Conservation (phyloP, 2,888 invertebrate genomes). For the Drosophila mimetica region DNA sequence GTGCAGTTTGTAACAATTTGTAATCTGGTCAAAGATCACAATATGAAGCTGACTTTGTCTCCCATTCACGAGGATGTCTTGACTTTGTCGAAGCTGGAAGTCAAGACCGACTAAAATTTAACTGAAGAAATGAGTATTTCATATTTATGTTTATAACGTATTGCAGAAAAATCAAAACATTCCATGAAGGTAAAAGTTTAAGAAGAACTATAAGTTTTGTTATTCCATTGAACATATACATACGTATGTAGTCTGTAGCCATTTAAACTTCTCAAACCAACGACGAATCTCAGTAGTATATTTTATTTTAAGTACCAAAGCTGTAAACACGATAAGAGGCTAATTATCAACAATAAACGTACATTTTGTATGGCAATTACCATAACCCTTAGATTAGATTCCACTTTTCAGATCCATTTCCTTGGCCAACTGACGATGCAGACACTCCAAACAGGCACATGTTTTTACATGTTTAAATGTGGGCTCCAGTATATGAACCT, state of each 20-base stretch:
- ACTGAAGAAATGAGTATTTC: neutral
- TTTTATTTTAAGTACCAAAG: neutral
- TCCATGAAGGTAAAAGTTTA: neutral
- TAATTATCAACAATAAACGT: conserved; percentile 1
- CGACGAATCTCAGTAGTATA: neutral
- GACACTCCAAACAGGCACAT: conserved; percentile 57
- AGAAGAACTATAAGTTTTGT: neutral
- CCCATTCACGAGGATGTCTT: conserved; percentile 48
- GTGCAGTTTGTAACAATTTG: conserved; percentile 43
- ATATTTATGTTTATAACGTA: neutral
- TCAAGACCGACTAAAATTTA: conserved; percentile 20
- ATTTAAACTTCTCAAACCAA: neutral
- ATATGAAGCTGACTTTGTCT: conserved; percentile 53
- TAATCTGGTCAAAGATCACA: conserved; percentile 25
- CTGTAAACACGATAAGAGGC: neutral
- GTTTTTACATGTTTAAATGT: conserved; percentile 40
- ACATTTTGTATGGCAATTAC: neutral
- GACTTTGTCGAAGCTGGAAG: conserved; percentile 47
- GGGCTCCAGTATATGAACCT: conserved; percentile 44
- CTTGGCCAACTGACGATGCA: conserved; percentile 55
- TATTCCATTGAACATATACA: neutral
- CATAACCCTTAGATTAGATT: neutral
- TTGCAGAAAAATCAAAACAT: neutral
- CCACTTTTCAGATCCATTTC: conserved; percentile 39
- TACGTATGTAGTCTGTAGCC: no score